Base-by-base conservation (phyloP, 2,888 invertebrate genomes). In the Brenthis ino region DNA sequence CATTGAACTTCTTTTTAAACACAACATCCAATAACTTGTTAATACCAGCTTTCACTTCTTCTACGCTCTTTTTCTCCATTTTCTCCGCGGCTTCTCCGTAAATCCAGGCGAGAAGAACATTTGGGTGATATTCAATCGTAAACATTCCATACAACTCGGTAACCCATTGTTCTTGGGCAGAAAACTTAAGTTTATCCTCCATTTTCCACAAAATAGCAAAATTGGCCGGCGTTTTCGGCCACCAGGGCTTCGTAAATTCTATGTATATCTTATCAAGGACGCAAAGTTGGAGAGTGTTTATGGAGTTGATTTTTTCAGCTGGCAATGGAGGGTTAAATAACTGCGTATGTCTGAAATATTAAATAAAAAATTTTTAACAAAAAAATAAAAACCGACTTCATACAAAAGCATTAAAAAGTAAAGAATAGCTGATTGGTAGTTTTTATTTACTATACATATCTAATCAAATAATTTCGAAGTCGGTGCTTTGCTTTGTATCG, bases 211-310 rank as follows among this genome's bases (percentile, higher is more conserved):
- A 77, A 2, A 95, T 83, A 43, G 89, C 86, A 76, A 95, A 93
- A 57, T 91, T 93, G 13, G 88, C 85, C 1, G 88, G 85, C 0
- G 79, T 75, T 63, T 85, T 82, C 0, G 87, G 93, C 96, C 96
- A 96, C 95, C 96, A 96, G 0, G 93, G 91, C 53, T 91, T 82
- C 2, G 94, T 92, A 81, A 96, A 96, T 79, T 95, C 94, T 2
- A 96, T 86, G 81, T 95, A 96, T 71, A 96, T 94, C 88, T 96
- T 96, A 79, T 95, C 94, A 1, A 95, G 93, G 13, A 94, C 90
- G 33, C 95, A 95, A 74, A 95, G 93, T 47, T 94, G 94, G n/a
- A 96, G 84, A 67, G 93, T 94, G 79, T 94, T 85, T 74, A 95
- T 95, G 12, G 94, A 86, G 69, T 85, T 88, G 1, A 93, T 80